Percentiles rank a stretch among this genome's conserved stretches.
Evolutionary conservation across 2,113 vertebrate species (phyloP).

Genomic region (Aphelocoma coerulescens): DNA sequence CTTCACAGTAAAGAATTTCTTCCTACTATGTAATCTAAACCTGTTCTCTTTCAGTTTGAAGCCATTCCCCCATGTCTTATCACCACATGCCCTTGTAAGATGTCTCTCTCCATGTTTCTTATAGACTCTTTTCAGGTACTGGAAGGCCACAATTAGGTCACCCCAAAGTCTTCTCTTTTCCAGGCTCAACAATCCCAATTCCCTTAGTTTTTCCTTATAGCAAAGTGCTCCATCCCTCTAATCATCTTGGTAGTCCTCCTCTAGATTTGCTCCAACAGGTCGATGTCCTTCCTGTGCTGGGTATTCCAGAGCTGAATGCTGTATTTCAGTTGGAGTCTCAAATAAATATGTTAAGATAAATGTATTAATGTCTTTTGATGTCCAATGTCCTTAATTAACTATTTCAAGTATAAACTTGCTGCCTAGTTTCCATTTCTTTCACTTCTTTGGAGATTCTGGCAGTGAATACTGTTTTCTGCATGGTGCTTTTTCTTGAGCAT

Average conservation of each 20-base stretch:
- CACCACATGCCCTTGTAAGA: neutral
- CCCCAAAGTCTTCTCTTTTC: neutral
- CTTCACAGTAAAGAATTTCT: neutral
- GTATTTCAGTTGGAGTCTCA: neutral
- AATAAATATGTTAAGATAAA: neutral
- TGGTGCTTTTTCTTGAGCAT: neutral
- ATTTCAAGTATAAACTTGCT: neutral
- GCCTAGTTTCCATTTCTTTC: neutral
- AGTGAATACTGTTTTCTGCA: neutral
- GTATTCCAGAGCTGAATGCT: neutral
- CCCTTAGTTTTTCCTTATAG: neutral
- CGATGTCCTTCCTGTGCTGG: neutral
- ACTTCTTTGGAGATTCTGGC: neutral
- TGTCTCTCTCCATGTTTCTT: neutral
- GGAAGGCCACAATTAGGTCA: neutral
- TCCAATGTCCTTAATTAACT: neutral
- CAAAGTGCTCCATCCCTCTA: neutral
- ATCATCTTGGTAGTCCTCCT: neutral
- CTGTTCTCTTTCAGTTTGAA: neutral
- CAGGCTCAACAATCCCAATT: neutral
- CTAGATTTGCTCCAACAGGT: neutral
- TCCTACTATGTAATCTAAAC: neutral
- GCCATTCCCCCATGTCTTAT: neutral
- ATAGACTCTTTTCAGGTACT: neutral
- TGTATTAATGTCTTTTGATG: neutral